A percentile compares a stretch with the other conserved stretches of the same genome.
Conservation (phyloP, 2,797 vertebrate genomes). For the Halcyon badia region DNA sequence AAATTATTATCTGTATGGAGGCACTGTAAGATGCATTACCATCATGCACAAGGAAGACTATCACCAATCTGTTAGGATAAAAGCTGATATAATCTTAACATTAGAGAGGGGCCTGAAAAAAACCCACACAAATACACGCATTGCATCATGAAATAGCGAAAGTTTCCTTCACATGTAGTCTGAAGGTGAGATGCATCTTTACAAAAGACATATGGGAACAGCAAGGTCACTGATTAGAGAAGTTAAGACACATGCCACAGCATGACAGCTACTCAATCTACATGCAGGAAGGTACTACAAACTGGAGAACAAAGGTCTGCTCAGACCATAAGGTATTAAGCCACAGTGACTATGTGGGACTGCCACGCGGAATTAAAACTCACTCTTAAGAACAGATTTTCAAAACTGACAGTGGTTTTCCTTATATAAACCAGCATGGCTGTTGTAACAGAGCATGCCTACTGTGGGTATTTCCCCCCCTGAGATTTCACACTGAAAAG, state of each 20-base stretch:
- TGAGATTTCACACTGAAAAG: neutral
- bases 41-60: neutral
- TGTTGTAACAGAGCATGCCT: neutral
- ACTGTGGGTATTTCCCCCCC: neutral
- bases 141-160: neutral
- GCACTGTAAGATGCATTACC: neutral
- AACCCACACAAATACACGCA: neutral
- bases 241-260: neutral
- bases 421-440: neutral
- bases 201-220: neutral
- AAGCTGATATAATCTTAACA: neutral
- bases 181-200: neutral
- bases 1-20: neutral
- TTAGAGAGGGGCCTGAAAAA: neutral
- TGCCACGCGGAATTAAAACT: neutral
- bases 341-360: neutral
- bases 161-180: neutral
- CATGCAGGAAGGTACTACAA: fast-evolving
- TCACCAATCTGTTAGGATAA: neutral
- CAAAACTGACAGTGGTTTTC: neutral
- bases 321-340: neutral
- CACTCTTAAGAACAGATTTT: neutral
- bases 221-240: neutral
- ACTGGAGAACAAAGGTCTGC: neutral
- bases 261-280: neutral